These are phyloP conservation scores for Anolis apletophallus DNA, from an alignment of 2,797 vertebrate species.

Conservation along the genomic window DNA sequence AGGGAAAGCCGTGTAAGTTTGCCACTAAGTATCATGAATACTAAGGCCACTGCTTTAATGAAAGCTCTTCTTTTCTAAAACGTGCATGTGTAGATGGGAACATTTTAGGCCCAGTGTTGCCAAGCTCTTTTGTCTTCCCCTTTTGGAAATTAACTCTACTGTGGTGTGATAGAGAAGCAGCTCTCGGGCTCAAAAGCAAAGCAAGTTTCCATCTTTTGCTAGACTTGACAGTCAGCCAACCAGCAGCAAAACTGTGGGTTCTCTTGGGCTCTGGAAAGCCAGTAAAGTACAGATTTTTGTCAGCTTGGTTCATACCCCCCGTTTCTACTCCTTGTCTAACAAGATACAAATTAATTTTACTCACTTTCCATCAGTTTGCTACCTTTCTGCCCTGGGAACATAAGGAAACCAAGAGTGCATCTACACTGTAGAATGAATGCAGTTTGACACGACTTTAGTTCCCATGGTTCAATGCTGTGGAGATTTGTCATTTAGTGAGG, in stretches of 20 bases:
- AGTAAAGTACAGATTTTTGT: background rate
- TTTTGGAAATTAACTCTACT: conserved; percentile 75
- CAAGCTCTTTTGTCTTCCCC: conserved; percentile 72
- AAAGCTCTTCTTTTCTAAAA: conserved; percentile 66
- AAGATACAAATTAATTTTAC: background rate
- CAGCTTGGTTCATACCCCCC: background rate
- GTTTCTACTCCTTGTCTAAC: background rate
- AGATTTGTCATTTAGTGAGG: too few species aligned
- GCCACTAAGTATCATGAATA: conserved; percentile 71
- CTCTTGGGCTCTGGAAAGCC: background rate
- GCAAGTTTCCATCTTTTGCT: conserved; percentile 44
- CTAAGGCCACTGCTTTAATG: conserved; percentile 56
- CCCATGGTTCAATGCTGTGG: too few species aligned
- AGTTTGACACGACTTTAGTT: too few species aligned
- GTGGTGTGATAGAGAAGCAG: conserved; percentile 56
- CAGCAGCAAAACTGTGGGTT: conserved; percentile 1
- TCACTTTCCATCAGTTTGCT: background rate
- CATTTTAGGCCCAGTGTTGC: conserved; percentile 67
- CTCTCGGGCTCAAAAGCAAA: conserved; percentile 61
- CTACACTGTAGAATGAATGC: too few species aligned
- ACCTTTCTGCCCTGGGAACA: too few species aligned
- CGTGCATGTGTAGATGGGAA: conserved; percentile 73
- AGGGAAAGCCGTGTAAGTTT: conserved; percentile 65
- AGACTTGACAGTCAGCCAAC: background rate
- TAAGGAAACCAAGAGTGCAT: background rate